phyloP scores from a whole-genome alignment of 2,113 vertebrate species.

The Tragelaphus strepsiceros region DNA sequence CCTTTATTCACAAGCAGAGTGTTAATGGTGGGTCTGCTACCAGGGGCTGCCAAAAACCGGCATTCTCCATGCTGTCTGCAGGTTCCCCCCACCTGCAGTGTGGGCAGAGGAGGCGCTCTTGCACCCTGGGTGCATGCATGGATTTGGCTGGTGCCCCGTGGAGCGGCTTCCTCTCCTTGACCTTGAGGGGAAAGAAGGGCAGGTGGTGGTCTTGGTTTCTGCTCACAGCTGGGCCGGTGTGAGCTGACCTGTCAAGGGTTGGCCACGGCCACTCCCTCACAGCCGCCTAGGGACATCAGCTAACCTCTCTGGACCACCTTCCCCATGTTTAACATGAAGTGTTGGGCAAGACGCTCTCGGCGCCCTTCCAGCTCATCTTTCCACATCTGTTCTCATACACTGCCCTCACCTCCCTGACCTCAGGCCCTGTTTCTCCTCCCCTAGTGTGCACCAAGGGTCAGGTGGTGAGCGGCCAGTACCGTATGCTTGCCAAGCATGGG shows the following conservation, averaged over 20 bases:
- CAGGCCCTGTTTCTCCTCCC: not conserved
- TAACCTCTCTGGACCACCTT: not conserved
- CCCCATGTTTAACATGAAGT: not conserved
- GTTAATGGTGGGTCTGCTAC: not conserved
- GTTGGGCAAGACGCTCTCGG: not conserved
- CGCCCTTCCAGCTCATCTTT: not conserved
- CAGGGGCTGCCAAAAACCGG: not conserved
- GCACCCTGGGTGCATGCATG: not conserved
- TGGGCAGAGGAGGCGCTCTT: not conserved
- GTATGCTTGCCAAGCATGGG: conserved; percentile 93
- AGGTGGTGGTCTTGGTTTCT: not conserved
- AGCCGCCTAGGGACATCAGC: not conserved
- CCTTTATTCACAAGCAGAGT: not conserved
- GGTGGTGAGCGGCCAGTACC: conserved; percentile 91
- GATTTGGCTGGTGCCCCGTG: accelerated
- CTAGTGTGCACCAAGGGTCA: conserved; percentile 94
- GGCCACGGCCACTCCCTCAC: not conserved
- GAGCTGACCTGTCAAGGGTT: not conserved
- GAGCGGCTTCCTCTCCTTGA: not conserved
- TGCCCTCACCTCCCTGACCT: not conserved
- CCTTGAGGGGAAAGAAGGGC: not conserved
- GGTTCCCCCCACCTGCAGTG: not conserved
- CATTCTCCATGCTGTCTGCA: not conserved
- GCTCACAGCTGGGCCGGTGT: not conserved
- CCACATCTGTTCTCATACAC: not conserved